Evolutionary conservation across 2,797 vertebrate genomes (phyloP).

Genomic region (Delichon dasypus): DNA sequence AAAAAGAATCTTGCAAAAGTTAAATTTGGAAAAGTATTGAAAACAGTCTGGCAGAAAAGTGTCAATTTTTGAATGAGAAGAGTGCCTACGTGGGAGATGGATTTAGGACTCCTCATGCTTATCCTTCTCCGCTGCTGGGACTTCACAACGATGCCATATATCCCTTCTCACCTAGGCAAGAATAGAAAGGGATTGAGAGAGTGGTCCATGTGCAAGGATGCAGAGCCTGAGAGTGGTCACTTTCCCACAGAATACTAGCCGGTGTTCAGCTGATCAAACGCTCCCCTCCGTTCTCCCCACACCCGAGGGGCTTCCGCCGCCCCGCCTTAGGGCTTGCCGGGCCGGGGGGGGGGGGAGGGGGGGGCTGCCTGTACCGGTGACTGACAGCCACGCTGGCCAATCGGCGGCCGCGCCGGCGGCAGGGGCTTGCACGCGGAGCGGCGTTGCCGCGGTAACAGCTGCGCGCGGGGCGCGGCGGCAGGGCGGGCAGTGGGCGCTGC

Average conservation of each 20-base stretch:
- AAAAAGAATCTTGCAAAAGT: neutral
- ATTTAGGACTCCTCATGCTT: neutral
- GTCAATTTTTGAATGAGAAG: neutral
- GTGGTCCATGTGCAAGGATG: neutral
- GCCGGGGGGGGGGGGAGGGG: neutral
- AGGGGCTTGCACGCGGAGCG: neutral
- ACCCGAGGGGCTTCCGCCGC: fast-evolving
- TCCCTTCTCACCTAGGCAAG: too few relatives aligned
- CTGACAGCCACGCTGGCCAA: neutral
- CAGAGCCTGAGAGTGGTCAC: too few relatives aligned
- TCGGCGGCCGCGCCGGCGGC: neutral
- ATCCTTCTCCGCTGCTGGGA: too few relatives aligned
- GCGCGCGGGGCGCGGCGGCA: fast-evolving
- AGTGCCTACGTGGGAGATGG: neutral
- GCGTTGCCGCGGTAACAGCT: conserved; percentile 48
- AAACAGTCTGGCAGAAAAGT: neutral
- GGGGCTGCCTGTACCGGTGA: fast-evolving
- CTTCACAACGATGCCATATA: fast-evolving
- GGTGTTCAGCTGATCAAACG: fast-evolving
- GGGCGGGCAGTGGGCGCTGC: neutral
- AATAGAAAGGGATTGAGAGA: too few relatives aligned
- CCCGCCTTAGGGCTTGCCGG: fast-evolving
- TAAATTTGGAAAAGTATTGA: neutral
- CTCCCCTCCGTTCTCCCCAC: fast-evolving
- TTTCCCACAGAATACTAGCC: too few relatives aligned